Base-by-base conservation (phyloP, 2,888 invertebrate species). In the Xylocampa areola region DNA sequence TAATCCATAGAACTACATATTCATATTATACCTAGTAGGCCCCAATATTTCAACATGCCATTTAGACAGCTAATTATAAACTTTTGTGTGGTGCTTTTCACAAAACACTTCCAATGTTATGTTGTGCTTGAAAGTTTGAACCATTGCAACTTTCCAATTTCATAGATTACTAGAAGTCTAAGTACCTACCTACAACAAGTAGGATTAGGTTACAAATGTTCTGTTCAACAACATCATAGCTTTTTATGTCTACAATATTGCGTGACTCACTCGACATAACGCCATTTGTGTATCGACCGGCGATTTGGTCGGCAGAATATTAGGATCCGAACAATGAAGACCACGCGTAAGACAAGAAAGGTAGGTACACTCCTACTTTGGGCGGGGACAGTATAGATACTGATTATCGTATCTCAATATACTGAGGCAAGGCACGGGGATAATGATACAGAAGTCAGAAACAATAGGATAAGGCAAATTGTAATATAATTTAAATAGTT, bases 401-500 rank as follows among this genome's bases (percentile, higher is more conserved):
- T 11, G 25, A 44, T 32, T 32, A 27, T 3, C 10, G 14, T 47
- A 37, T 14, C 37, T 2, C 25, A 29, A 16, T 5, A 44, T 35
- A 2, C 7, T 11, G 19, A 33, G 10, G 16, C 16, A 23, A 52
- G 29, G 17, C 36, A 55, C 30, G 23, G 25, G 40, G 30, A 36
- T 48, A 53, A 43, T 49, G 21, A 45, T 55, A 50, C 16, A 68
- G 39, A 68, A 44, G 40, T 49, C 60, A 41, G 19, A 19, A 33
- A 66, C 53, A 75, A 73, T 60, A 77, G 75, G 73, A 80, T 79
- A 82, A 80, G 69, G 65, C 51, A 76, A 74, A 77, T 64, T 68
- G 61, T 74, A 77, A 74, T 72, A 68, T 59, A 83, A 81, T 80
- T 77, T 79, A 80, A 80, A 79, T 80, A 74, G 79, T 79, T 82